Base-by-base conservation (phyloP, 2,888 invertebrate genomes). In the Neocrepidodera transversa region DNA sequence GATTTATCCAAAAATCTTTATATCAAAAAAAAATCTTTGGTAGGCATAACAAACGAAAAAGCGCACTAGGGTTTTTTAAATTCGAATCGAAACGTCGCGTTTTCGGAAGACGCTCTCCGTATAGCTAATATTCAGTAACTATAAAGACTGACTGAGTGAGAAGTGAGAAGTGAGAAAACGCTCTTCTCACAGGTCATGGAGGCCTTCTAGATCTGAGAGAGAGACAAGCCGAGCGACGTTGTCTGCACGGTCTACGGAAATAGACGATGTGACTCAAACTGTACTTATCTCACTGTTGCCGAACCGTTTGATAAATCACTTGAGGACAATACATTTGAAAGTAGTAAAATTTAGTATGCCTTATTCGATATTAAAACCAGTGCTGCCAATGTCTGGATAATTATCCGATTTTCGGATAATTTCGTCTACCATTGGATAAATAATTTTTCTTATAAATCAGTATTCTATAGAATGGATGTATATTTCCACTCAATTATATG, bases 201-300 rank as follows among this genome's bases (percentile, higher is more conserved):
- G 50, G 36, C 18, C 49, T 42, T 50, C 43, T 43, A 57, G 57
- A 57, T 42, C 35, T 13, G 6, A 23, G 28, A 26, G 43, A 50
- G 43, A 14, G 59, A 48, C 32, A 49, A 53, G 53, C 36, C 36
- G 17, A 47, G 36, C 56, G 56, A 28, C 48, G 40, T 20, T 16
- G 26, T 45, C 53, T 53, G 36, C 36, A 11, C 26, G 43, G 43
- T 43, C 53, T 43, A 49, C 55, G 55, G 60, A 60, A 50, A 60
- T 47, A 55, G 38, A 47, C 54, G 60, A 60, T 52, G 48, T 42
- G 52, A 58, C 47, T 48, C 51, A 52, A 32, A 48, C 50, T 60
- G 60, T 52, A 56, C 40, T 54, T 54, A 26, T 11, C 14, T 30
- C 50, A 42, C 23, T 16, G 56, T 38, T 38, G 38, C 38, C 17